Percentiles rank a stretch among this genome's conserved stretches.
phyloP scores from a whole-genome alignment of 2,888 invertebrate genomes.

The Apomyelois bistriatella region DNA sequence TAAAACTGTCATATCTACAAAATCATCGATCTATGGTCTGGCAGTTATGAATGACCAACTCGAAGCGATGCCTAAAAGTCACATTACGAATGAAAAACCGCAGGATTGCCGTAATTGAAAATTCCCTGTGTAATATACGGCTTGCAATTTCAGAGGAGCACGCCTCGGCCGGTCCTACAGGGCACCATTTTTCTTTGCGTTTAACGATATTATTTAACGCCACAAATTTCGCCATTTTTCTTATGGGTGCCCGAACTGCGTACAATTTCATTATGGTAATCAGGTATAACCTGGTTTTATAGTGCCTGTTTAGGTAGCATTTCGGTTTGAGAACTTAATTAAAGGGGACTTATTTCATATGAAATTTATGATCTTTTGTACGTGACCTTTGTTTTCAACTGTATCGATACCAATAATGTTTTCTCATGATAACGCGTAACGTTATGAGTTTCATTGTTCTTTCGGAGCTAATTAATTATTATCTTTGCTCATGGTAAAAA shows the following conservation, averaged over 20 bases:
- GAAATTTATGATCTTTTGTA: neutral
- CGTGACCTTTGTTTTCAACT: neutral
- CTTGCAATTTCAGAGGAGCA: slow-evolving; percentile 72
- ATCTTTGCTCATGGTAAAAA: no score
- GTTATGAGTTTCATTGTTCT: no score
- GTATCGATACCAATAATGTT: no score
- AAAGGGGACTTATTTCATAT: neutral
- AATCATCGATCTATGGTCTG: slow-evolving; percentile 27
- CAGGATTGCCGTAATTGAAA: slow-evolving; percentile 78
- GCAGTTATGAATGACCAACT: slow-evolving; percentile 66
- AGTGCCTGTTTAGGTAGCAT: slow-evolving; percentile 13
- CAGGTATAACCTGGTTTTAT: slow-evolving; percentile 57
- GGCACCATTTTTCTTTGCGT: slow-evolving; percentile 70
- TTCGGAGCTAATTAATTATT: no score
- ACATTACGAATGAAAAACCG: slow-evolving; percentile 79
- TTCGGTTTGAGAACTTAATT: slow-evolving; percentile 15
- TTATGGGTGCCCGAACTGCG: slow-evolving; percentile 54
- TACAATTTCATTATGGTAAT: slow-evolving; percentile 77
- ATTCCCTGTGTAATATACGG: slow-evolving; percentile 78
- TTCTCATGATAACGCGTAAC: no score
- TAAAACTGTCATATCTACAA: neutral
- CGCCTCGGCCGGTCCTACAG: slow-evolving; percentile 52
- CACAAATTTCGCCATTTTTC: slow-evolving; percentile 75
- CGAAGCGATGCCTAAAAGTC: slow-evolving; percentile 72
- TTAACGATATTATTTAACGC: slow-evolving; percentile 77